phyloP scores from a whole-genome alignment of 2,797 vertebrate genomes.

The Aselliscus stoliczkanus region DNA sequence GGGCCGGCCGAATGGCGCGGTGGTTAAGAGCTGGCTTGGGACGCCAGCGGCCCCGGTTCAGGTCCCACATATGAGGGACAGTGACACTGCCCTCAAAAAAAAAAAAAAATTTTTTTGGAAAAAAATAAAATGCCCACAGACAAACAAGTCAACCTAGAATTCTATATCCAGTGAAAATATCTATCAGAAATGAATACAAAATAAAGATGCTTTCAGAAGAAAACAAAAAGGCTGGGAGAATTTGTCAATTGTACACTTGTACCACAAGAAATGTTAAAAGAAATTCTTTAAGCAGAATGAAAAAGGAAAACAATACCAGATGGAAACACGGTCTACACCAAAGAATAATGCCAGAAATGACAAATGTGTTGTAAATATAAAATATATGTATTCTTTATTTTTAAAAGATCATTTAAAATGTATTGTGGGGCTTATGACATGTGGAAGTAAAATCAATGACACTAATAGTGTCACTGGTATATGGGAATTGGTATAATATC shows the following conservation, averaged over 20 bases:
- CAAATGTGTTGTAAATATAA: not conserved
- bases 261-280: not conserved
- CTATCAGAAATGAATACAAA: not conserved
- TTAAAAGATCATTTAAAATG: not conserved
- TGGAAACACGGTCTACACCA: not conserved
- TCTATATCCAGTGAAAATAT: not conserved
- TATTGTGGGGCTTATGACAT: not conserved
- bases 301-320: not conserved
- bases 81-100: too few relatives aligned
- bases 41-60: too few relatives aligned
- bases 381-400: not conserved
- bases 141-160: not conserved
- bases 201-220: not conserved
- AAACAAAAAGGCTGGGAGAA: not conserved
- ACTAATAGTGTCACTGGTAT: not conserved
- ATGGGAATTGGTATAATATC: not conserved
- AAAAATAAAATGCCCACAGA: not conserved
- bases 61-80: too few relatives aligned
- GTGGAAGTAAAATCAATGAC: not conserved
- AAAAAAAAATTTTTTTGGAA: too few relatives aligned
- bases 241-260: not conserved
- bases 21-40: too few relatives aligned
- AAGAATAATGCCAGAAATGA: not conserved
- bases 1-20: too few relatives aligned
- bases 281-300: not conserved